phyloP scores from a whole-genome alignment of 2,888 invertebrate genomes.

The Acanthosepion esculentum region DNA sequence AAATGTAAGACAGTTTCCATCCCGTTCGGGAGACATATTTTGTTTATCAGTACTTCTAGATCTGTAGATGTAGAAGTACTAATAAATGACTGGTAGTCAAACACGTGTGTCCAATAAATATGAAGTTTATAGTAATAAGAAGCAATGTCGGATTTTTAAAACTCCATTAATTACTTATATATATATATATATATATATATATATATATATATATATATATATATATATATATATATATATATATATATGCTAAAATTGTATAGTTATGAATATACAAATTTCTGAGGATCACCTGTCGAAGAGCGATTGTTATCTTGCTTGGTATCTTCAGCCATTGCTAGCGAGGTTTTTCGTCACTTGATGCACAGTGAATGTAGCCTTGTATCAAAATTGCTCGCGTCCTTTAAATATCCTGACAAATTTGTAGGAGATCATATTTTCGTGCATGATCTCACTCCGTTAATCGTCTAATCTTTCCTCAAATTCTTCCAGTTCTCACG shows the following conservation, averaged over 20 bases:
- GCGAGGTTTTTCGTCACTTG: not conserved
- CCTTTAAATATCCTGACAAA: not conserved
- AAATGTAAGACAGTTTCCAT: too few relatives aligned
- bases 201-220: constrained; percentile 33
- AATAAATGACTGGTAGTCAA: too few relatives aligned
- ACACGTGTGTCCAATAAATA: too few relatives aligned
- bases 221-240: not conserved
- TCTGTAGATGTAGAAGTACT: too few relatives aligned
- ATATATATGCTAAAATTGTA: not conserved
- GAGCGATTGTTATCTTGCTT: not conserved
- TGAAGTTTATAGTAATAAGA: too few relatives aligned
- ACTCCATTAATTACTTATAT: not conserved
- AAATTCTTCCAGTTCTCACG: not conserved
- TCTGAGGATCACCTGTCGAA: not conserved
- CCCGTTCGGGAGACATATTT: too few relatives aligned
- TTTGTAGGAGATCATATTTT: not conserved
- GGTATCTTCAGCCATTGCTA: not conserved
- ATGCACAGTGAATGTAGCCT: not conserved
- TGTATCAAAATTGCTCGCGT: not conserved
- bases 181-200: not conserved
- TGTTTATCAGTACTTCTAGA: too few relatives aligned
- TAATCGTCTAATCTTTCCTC: not conserved
- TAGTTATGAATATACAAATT: not conserved
- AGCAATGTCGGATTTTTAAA: too few relatives aligned
- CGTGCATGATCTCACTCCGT: not conserved